phyloP scores from a whole-genome alignment of 2,888 invertebrate genomes.

The Erebia ligea region DNA sequence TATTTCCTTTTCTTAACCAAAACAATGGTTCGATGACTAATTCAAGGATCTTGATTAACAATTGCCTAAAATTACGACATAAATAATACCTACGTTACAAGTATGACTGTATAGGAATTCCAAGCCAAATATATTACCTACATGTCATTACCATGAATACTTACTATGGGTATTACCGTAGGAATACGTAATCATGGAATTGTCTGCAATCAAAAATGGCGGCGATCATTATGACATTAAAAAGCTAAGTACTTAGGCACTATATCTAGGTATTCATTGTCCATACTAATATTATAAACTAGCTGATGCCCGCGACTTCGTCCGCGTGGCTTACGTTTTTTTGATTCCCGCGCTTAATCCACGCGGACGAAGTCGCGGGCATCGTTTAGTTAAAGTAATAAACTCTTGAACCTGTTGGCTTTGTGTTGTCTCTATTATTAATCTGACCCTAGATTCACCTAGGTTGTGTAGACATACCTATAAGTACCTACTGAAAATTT shows the following conservation, averaged over 20 bases:
- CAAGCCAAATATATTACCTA: slow-evolving; percentile 27
- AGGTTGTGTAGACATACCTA: no score
- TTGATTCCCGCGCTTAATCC: no score
- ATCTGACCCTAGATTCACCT: no score
- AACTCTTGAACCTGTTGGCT: no score
- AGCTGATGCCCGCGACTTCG: no score
- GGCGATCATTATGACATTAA: slow-evolving; percentile 36
- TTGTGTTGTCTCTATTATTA: no score
- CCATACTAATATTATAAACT: no score
- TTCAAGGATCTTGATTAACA: slow-evolving; percentile 10
- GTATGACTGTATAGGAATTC: slow-evolving; percentile 26
- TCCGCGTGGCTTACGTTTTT: no score
- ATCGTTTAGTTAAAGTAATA: no score
- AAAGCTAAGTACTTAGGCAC: no score
- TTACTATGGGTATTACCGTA: slow-evolving; percentile 37
- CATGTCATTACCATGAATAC: slow-evolving; percentile 28
- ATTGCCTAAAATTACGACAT: slow-evolving; percentile 21
- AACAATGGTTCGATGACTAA: slow-evolving; percentile 19
- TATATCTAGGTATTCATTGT: no score
- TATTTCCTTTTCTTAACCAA: slow-evolving; percentile 10
- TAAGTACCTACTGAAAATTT: no score
- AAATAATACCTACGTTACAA: slow-evolving; percentile 22
- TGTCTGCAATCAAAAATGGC: slow-evolving; percentile 47
- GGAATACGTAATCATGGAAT: slow-evolving; percentile 36
- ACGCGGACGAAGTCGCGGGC: not conserved